A percentile compares a stretch with the other conserved stretches of the same genome.
Evolutionary conservation across 2,888 invertebrate genomes (phyloP).

Genomic region (Hylaea fasciaria): DNA sequence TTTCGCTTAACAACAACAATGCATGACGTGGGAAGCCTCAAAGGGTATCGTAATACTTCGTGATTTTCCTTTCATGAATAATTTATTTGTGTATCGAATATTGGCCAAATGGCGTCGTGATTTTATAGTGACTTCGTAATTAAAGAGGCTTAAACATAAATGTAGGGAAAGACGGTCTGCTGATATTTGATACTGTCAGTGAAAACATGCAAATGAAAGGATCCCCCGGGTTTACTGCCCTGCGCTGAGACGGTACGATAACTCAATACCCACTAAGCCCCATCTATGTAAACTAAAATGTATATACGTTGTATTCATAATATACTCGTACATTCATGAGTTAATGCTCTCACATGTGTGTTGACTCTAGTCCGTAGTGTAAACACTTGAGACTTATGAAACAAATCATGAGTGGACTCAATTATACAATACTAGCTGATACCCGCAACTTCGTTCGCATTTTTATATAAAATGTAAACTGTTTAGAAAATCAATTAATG

Average conservation of each 20-base stretch:
- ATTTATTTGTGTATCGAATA: slow-evolving; percentile 62
- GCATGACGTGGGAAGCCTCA: slow-evolving; percentile 36
- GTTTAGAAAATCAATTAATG: too few relatives aligned
- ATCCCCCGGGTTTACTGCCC: slow-evolving; percentile 53
- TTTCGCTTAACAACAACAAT: slow-evolving; percentile 36
- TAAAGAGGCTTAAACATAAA: slow-evolving; percentile 58
- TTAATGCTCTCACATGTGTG: slow-evolving; percentile 12
- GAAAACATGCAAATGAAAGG: slow-evolving; percentile 80
- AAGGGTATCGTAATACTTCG: slow-evolving; percentile 62
- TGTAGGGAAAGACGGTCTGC: slow-evolving; percentile 50
- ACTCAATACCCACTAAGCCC: slow-evolving; percentile 35
- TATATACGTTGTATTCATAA: slow-evolving; percentile 5
- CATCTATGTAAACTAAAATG: slow-evolving; percentile 12
- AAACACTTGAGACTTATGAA: slow-evolving; percentile 33
- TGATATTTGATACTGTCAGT: slow-evolving; percentile 70
- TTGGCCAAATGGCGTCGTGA: slow-evolving; percentile 59
- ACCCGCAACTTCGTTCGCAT: too few relatives aligned
- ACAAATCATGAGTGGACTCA: slow-evolving; percentile 34
- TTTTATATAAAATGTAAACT: too few relatives aligned
- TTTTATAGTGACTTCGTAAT: slow-evolving; percentile 65
- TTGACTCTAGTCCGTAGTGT: slow-evolving; percentile 22
- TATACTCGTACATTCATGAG: slow-evolving; percentile 13
- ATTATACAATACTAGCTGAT: slow-evolving; percentile 33
- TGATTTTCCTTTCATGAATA: slow-evolving; percentile 70
- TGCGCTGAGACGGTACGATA: slow-evolving; percentile 41